Conservation (phyloP, 2,113 vertebrate genomes). For the cattle (Bos taurus) region ARS-UCD2.0 NC_037349.1:33481501-33482000, state of each 20-base stretch:
- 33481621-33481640: not conserved
- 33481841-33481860: not conserved
- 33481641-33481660: not conserved
- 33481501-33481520: not conserved
- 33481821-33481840: not conserved
- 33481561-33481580: not conserved
- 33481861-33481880: not conserved
- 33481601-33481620: not conserved
- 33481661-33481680: not conserved
- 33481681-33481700: not conserved
- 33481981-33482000: not conserved
- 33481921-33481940: not conserved
- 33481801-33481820: not conserved
- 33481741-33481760: not conserved
- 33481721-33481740: not conserved
- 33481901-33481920: not conserved
- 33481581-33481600: not conserved
- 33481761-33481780: not conserved
- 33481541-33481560: not conserved
- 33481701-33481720: not conserved
- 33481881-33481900: not conserved
- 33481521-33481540: not conserved
- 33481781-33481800: not conserved
- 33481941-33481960: not conserved
- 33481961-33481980: not conserved